phyloP scores from a whole-genome alignment of 2,888 invertebrate species.

The Parasteatoda lunata region DNA sequence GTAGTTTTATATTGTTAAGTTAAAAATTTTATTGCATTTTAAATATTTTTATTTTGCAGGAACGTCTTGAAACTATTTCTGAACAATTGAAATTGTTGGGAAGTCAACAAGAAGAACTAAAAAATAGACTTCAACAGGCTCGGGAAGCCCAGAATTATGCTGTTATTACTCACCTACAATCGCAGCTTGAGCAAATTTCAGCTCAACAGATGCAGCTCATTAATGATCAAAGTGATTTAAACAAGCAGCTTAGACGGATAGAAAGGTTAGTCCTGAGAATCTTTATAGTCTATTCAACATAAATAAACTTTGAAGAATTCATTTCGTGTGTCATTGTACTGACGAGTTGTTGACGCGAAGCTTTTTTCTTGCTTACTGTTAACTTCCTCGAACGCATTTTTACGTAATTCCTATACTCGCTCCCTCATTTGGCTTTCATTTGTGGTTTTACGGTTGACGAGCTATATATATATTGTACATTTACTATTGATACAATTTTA shows the following conservation, averaged over 20 bases:
- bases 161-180: constrained; percentile 73
- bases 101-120: constrained; percentile 75
- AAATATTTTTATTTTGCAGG: constrained; percentile 72
- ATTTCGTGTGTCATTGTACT: no score
- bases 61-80: constrained; percentile 75
- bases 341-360: no score
- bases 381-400: no score
- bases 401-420: no score
- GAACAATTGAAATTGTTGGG: constrained; percentile 74
- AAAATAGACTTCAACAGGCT: constrained; percentile 74
- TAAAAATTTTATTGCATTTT: not conserved
- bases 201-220: constrained; percentile 75
- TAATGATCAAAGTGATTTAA: constrained; percentile 76
- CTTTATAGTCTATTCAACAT: no score
- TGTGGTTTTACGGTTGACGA: no score
- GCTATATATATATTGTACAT: no score
- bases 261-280: constrained; percentile 65
- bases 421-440: no score
- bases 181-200: constrained; percentile 74
- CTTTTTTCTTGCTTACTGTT: no score
- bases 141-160: constrained; percentile 73
- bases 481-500: no score
- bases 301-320: no score
- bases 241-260: constrained; percentile 72
- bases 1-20: not conserved